Conservation (phyloP, 2,888 invertebrate species). For the Morpho helenor region DNA sequence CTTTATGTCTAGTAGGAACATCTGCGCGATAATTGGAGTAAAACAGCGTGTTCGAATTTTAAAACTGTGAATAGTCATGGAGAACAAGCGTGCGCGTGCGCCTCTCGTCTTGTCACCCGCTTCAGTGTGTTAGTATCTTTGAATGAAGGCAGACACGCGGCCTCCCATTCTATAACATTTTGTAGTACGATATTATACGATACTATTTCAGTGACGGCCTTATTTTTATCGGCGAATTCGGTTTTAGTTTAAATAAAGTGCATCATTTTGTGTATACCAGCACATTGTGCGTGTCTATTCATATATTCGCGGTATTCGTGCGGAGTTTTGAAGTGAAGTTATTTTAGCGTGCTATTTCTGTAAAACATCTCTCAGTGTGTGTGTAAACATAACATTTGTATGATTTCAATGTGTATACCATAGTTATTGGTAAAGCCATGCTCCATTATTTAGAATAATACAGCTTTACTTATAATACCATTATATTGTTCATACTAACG, state of each 20-base stretch:
- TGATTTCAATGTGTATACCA: slow-evolving; percentile 26
- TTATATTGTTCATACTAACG: too few species aligned
- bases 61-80: slow-evolving; percentile 67
- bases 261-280: slow-evolving; percentile 24
- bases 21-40: slow-evolving; percentile 60
- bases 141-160: slow-evolving; percentile 67
- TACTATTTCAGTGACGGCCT: slow-evolving; percentile 23
- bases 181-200: slow-evolving; percentile 24
- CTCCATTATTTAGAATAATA: too few species aligned
- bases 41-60: slow-evolving; percentile 57
- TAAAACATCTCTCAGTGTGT: slow-evolving; percentile 53
- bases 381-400: slow-evolving; percentile 54
- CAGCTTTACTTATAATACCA: too few species aligned
- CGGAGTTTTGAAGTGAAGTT: slow-evolving; percentile 47
- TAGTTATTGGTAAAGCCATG: too few species aligned
- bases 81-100: slow-evolving; percentile 60
- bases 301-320: slow-evolving; percentile 39
- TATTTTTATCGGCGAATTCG: slow-evolving; percentile 19
- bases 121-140: slow-evolving; percentile 64
- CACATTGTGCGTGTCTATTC: slow-evolving; percentile 30
- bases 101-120: slow-evolving; percentile 37
- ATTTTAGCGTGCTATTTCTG: slow-evolving; percentile 64
- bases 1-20: slow-evolving; percentile 30
- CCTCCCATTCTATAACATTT: slow-evolving; percentile 32
- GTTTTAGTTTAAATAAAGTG: slow-evolving; percentile 19